Percentiles rank a stretch among this genome's conserved stretches.
Evolutionary conservation across 2,113 vertebrate genomes (phyloP).

Genomic region (Eretmochelys imbricata): DNA sequence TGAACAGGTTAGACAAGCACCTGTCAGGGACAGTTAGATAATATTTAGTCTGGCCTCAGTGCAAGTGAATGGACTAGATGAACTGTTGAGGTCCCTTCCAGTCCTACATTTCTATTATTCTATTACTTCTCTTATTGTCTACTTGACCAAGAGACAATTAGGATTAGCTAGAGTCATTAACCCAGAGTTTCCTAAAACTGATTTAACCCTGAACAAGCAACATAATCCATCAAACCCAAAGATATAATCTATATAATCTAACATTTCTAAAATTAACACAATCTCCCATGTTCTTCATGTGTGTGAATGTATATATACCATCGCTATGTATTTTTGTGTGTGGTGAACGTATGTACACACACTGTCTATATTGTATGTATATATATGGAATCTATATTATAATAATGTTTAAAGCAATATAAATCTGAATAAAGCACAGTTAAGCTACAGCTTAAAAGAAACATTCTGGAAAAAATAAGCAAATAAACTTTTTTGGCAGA

Average conservation of each 20-base stretch:
- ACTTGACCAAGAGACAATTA: background rate
- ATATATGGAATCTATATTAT: constrained; percentile 47
- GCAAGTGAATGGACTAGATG: background rate
- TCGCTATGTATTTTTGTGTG: background rate
- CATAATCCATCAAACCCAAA: background rate
- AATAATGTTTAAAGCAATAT: constrained; percentile 49
- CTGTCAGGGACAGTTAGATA: background rate
- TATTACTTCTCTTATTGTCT: constrained; percentile 19
- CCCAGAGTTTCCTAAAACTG: background rate
- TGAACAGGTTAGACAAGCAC: background rate
- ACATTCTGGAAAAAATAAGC: constrained; percentile 73
- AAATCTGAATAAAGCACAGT: constrained; percentile 71
- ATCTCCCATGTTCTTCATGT: constrained; percentile 15
- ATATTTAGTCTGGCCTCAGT: background rate
- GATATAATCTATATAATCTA: background rate
- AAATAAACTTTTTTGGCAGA: constrained; percentile 80
- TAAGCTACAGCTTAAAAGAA: constrained; percentile 80
- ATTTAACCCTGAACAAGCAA: background rate
- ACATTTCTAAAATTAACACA: constrained; percentile 2
- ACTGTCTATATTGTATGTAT: constrained; percentile 23
- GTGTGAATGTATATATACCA: fast-evolving
- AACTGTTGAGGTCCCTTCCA: background rate
- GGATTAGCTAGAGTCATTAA: background rate
- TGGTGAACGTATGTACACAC: background rate
- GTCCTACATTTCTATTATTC: background rate